These are phyloP conservation scores for Amphibalanus amphitrite DNA, from an alignment of 1,140 invertebrate species.

Conservation along the genomic window DNA sequence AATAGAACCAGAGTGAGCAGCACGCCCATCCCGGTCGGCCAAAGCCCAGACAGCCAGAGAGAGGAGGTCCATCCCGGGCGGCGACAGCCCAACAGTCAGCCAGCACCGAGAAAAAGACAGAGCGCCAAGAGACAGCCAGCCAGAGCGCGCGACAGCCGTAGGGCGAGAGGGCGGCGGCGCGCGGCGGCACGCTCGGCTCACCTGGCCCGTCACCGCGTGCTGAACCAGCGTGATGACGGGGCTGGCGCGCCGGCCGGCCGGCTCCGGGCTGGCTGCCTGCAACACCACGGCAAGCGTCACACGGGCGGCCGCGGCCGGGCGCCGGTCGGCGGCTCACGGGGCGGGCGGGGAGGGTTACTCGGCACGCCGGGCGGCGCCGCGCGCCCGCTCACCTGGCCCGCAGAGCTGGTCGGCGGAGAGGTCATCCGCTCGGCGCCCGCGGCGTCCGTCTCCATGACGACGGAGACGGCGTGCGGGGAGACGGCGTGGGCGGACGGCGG, in stretches of 20 bases:
- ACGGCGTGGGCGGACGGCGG: slow-evolving; percentile 40
- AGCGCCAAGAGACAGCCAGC: background rate
- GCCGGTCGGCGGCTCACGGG: slow-evolving; percentile 16
- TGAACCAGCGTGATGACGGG: no score
- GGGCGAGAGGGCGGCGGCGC: slow-evolving; percentile 7
- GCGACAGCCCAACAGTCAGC: no score
- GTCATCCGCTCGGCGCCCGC: slow-evolving; percentile 20
- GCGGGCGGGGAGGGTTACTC: slow-evolving; percentile 15
- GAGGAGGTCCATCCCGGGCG: no score
- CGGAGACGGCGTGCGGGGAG: background rate
- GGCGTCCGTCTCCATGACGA: slow-evolving; percentile 24
- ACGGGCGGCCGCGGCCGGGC: background rate
- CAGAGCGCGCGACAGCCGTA: background rate
- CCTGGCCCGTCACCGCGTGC: slow-evolving; percentile 17
- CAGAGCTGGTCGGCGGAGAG: slow-evolving; percentile 14
- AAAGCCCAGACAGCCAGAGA: no score
- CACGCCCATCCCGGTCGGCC: no score
- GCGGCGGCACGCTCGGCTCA: slow-evolving; percentile 20
- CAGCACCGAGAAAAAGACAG: background rate
- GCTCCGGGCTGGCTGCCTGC: no score
- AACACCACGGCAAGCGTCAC: slow-evolving; percentile 5
- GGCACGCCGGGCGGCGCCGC: slow-evolving; percentile 20
- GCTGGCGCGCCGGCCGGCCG: no score
- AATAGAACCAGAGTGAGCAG: no score
- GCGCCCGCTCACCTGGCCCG: slow-evolving; percentile 18